Evolutionary conservation across 2,888 invertebrate genomes (phyloP).

Genomic region (Trachelus tabidus): DNA sequence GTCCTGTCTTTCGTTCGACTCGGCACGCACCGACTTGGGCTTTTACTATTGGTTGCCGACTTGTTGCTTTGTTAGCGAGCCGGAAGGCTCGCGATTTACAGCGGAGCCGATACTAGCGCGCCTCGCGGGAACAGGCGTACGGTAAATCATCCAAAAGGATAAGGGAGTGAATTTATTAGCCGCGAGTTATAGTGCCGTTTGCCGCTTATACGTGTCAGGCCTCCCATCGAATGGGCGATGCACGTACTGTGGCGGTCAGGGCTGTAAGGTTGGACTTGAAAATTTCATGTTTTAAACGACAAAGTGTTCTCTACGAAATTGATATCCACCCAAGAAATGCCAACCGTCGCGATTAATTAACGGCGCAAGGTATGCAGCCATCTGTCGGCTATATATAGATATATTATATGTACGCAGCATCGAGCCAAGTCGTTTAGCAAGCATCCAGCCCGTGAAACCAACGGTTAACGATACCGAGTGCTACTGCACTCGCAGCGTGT

Average conservation of each 20-base stretch:
- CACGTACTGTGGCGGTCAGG: neutral
- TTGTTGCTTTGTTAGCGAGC: neutral
- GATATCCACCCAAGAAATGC: neutral
- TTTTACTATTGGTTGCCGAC: neutral
- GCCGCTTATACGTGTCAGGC: neutral
- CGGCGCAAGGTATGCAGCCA: neutral
- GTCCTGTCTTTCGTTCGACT: neutral
- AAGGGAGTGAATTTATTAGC: neutral
- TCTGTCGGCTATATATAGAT: too few species aligned
- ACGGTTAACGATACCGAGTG: neutral
- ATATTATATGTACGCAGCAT: neutral
- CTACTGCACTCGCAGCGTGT: neutral
- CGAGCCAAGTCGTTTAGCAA: neutral
- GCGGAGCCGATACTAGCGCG: neutral
- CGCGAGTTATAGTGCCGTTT: neutral
- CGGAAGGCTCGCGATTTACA: neutral
- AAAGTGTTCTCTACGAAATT: neutral
- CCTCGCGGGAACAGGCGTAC: neutral
- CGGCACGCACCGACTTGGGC: neutral
- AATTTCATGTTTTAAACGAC: neutral
- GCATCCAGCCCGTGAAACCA: neutral
- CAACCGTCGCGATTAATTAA: neutral
- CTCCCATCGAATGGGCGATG: neutral
- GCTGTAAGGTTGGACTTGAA: neutral
- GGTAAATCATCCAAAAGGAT: neutral